These are phyloP conservation scores for Habrosyne pyritoides DNA, from an alignment of 2,888 invertebrate species.

Conservation along the genomic window DNA sequence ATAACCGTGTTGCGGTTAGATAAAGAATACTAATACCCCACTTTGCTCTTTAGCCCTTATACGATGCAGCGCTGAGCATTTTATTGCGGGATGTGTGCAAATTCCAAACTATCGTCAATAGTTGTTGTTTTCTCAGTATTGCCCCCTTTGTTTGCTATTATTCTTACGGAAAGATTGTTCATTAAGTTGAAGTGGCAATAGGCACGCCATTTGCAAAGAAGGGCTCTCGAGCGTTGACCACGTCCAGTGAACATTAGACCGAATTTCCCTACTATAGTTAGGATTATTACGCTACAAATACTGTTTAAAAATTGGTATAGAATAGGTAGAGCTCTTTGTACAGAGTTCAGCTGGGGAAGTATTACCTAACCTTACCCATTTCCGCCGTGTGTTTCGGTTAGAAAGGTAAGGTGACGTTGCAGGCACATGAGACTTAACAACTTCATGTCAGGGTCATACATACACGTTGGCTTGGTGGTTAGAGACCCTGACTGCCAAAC, in stretches of 20 bases:
- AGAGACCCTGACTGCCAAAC: too few species aligned
- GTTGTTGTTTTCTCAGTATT: neutral
- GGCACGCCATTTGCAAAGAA: neutral
- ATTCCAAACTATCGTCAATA: neutral
- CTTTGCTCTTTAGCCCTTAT: neutral
- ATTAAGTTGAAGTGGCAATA: neutral
- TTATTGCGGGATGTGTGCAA: neutral
- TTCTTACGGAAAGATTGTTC: too few species aligned
- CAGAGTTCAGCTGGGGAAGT: too few species aligned
- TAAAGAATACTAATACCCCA: slow-evolving; percentile 1
- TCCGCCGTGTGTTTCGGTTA: too few species aligned
- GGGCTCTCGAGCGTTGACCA: neutral
- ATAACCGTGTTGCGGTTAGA: neutral
- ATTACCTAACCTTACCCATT: too few species aligned
- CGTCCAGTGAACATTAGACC: neutral
- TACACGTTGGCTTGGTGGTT: too few species aligned
- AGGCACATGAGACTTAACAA: too few species aligned
- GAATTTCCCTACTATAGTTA: neutral
- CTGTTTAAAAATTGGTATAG: too few species aligned
- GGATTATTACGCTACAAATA: too few species aligned
- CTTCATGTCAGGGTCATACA: too few species aligned
- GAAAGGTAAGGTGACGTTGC: too few species aligned
- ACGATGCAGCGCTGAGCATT: neutral
- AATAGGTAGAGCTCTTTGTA: too few species aligned
- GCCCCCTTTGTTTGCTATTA: neutral